A percentile compares a stretch with the other conserved stretches of the same genome.
phyloP scores from a whole-genome alignment of 92 coral and sea anemone species.

The Diadumene lineata region DNA sequence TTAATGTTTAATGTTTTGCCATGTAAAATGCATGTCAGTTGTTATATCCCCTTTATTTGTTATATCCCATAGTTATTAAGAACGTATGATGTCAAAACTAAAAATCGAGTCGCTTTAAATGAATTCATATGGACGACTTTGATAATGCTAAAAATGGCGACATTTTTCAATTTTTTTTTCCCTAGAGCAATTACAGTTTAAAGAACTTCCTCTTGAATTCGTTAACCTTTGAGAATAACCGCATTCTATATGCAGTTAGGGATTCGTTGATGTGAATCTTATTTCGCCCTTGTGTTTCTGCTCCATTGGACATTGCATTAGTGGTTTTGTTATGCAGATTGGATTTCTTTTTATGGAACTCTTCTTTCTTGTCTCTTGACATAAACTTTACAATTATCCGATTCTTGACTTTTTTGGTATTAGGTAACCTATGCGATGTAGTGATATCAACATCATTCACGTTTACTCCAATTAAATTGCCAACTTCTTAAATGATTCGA shows the following conservation, averaged over 20 bases:
- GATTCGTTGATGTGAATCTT: slow-evolving; percentile 44
- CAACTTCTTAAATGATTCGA: slow-evolving; percentile 22
- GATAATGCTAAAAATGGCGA: too few relatives aligned
- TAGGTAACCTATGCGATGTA: slow-evolving; percentile 53
- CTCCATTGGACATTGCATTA: neutral
- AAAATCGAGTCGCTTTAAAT: too few relatives aligned
- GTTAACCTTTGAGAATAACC: slow-evolving; percentile 13
- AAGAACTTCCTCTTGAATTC: slow-evolving; percentile 7
- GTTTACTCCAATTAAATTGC: slow-evolving; percentile 28
- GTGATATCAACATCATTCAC: slow-evolving; percentile 29
- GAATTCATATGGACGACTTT: too few relatives aligned
- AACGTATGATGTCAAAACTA: too few relatives aligned
- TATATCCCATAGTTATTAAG: too few relatives aligned
- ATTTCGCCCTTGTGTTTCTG: too few relatives aligned
- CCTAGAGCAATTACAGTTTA: too few relatives aligned
- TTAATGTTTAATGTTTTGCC: too few relatives aligned
- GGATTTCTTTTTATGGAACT: slow-evolving; percentile 23
- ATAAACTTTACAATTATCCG: slow-evolving; percentile 56
- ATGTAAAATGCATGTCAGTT: too few relatives aligned
- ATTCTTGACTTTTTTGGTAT: slow-evolving; percentile 43
- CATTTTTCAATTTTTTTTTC: too few relatives aligned
- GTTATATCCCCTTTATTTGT: too few relatives aligned
- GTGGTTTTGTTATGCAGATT: slow-evolving; percentile 3
- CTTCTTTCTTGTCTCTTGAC: slow-evolving; percentile 27
- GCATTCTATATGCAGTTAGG: slow-evolving; percentile 36